Evolutionary conservation across 92 coral and sea anemone genomes (phyloP), one percentile per base, ranked within the genome.

Genomic region (Galaxea fascicularis): DNA sequence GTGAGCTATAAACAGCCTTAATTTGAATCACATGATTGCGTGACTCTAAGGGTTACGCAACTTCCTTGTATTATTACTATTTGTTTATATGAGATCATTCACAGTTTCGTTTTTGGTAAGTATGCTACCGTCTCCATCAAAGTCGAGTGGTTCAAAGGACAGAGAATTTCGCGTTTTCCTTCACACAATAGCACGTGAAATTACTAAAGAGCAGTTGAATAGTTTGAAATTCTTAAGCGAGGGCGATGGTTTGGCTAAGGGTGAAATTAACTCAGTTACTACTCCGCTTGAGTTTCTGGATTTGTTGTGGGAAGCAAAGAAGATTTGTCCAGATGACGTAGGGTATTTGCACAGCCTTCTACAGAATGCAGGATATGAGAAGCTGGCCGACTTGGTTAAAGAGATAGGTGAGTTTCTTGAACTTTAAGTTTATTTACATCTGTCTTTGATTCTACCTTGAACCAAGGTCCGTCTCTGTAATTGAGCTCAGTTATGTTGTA

Each of bases 211-310:
- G 47, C 4, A 3, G n/a, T 20, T 70, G 30, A 17, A 45, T 7
- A 70, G 1, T 0, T 70, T 70, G 20, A 70, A 44, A 20, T 44
- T 44, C 45, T 70, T 70, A 28, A 41, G 75, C 56, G 4, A 22
- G 18, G 75, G n/a, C 75, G 54, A 65, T 65, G 71, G 44, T 39
- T 41, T 70, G 56, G 28, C 75, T 4, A 21, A 70, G 54, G 17
- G 75, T 10, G 56, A 70, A 15, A 45, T 41, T 44, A 30, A 44
- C 1, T 41, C 56, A 15, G 12, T 27, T 4, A 44, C 10, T 1
- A 44, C 17, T 12, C 24, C 74, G 14, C 54, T 1, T 20, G 54
- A 70, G 29, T 70, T 70, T 70, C 44, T 70, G 44, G 54, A n/a
- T 11, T n/a, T 44, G 26, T 30, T 70, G 24, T 24, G 30, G 28